Base-by-base conservation (phyloP, 37 sponge, comb jelly and placozoan species). In the Bolinopsis microptera region DNA sequence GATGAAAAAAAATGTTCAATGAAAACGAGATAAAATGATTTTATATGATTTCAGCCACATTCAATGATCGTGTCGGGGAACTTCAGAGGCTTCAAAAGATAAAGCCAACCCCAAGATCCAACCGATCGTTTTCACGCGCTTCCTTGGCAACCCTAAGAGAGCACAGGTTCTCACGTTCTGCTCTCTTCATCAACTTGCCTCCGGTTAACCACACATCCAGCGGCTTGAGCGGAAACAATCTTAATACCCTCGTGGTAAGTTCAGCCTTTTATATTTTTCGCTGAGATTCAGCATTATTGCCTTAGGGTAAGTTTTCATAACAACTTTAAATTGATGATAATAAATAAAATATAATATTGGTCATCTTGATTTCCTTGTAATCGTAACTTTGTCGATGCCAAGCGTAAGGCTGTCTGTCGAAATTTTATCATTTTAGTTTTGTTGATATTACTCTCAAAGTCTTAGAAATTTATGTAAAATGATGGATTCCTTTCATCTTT, bases 211-310 rank as follows among this genome's bases (percentile, higher is more conserved):
- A 86, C 61, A 86, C 90, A 1, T 24, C 61, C 41, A 36, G 38
- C 38, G 75, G 31, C n/a, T 2, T 77, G 80, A 40, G 90, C 61
- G 90, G 90, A 8, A 86, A 86, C 90, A 86, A 86, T 34, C 90
- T 86, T n/a, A 86, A 86, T 48, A 86, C 90, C 35, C 90, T 86
- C 61, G 90, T 86, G 90, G 90, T 86, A 86, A 35, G 90, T 86
- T 30, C 75, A n/a, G n/a, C n/a, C 26, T 8, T 24, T 23, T 72
- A 28, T 72, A 72, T n/a, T 28, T 30, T n/a, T n/a, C n/a, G n/a
- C n/a, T n/a, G n/a, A n/a, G n/a, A n/a, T n/a, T n/a, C n/a, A n/a
- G n/a, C n/a, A n/a, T n/a, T n/a, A n/a, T n/a, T n/a, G n/a, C n/a
- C n/a, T n/a, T n/a, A n/a, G n/a, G n/a, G n/a, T n/a, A n/a, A n/a